Evolutionary conservation across 2,113 vertebrate genomes (phyloP), one percentile per base, ranked within the genome.

Genomic region (Xiphophorus maculatus): DNA sequence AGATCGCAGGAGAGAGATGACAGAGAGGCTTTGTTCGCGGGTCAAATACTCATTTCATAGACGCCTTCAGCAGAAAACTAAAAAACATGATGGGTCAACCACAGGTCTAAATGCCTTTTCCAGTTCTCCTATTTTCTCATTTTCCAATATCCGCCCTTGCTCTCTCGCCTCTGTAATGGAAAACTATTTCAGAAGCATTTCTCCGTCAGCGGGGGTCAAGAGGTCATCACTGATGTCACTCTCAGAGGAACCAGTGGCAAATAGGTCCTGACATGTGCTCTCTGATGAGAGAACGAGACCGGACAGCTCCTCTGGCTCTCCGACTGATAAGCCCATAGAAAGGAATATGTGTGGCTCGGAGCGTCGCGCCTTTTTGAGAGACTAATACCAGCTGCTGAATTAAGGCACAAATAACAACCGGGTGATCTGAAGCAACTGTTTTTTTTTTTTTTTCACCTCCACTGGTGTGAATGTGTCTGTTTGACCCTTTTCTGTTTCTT

Each of bases 181-280:
- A 94, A 93, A 92, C 91, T 94, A 92, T 93, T 87, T 91, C 91
- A 89, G 88, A 85, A 84, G 91, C 91, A 89, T 92, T 94, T 90
- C 87, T 90, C 87, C 86, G 90, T 91, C 91, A 89, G 88, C 71
- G 28, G 19, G 73, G 92, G 92, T 93, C 91, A 92, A 77, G 83
- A 44, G 93, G 93, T 94, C 92, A 90, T 91, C 90, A 48, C 90
- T 92, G 93, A 94, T 95, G 94, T 94, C 94, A 94, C 91, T 93
- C 91, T 94, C 93, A 93, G 91, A 94, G 93, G 93, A 94, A 94
- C 92, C 87, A 77, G 91, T 94, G 93, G 90, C 92, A 95, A 95
- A 95, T 94, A 93, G 93, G 94, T 92, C 92, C 87, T 94, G 94
- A 94, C 93, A 93, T 89, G 82, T 91, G 90, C 91, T 90, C 92